These are phyloP conservation scores for Actenoides hombroni DNA, from an alignment of 2,113 vertebrate species.

Conservation along the genomic window DNA sequence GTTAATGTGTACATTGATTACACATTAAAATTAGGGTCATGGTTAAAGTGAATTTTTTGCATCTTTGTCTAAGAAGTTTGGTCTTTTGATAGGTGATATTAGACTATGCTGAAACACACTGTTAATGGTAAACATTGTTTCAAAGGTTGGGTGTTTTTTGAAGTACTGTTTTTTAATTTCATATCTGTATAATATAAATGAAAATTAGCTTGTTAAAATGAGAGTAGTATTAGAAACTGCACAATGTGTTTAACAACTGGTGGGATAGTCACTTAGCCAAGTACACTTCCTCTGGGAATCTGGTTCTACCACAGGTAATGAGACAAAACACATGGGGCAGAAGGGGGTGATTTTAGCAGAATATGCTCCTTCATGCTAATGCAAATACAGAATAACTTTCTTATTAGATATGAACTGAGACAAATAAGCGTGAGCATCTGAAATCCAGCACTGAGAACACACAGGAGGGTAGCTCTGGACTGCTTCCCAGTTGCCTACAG, in stretches of 20 bases:
- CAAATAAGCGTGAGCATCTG: neutral
- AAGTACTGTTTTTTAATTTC: neutral
- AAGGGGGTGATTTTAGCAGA: neutral
- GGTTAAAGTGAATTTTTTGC: neutral
- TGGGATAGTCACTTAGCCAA: neutral
- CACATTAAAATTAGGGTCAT: neutral
- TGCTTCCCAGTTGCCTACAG: conserved; percentile 48
- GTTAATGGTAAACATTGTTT: neutral
- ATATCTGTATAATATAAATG: neutral
- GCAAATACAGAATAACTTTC: conserved; percentile 10
- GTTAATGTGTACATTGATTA: neutral
- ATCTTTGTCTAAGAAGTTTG: neutral
- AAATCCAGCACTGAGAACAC: conserved; percentile 31
- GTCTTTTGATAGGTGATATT: neutral
- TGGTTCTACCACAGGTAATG: neutral
- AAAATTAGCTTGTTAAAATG: neutral
- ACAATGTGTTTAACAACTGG: neutral
- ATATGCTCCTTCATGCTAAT: conserved; percentile 3
- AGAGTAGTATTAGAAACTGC: neutral
- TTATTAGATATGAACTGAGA: conserved; percentile 14
- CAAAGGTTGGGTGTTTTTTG: neutral
- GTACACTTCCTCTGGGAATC: neutral
- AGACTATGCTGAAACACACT: neutral
- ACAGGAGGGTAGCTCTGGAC: conserved; percentile 45
- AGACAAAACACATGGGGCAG: neutral